Conservation (phyloP, 1,140 invertebrate species). For the Diachasma alloeum region DNA sequence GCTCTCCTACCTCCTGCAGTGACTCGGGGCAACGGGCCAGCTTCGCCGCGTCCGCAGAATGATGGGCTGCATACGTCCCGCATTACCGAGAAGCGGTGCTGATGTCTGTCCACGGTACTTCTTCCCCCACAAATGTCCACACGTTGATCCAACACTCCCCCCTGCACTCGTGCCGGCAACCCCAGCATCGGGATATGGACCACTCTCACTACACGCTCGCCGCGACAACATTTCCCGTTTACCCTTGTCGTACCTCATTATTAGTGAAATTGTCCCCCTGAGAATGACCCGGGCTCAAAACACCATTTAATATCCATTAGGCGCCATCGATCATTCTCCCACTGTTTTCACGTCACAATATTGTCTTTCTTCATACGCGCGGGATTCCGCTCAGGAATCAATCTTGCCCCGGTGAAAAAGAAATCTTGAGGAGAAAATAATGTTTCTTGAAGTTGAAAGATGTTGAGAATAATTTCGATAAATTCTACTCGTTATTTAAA, state of each 20-base stretch:
- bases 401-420: no score
- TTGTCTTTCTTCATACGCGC: no score
- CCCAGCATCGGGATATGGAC: conserved; percentile 68
- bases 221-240: conserved; percentile 60
- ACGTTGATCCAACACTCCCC: not conserved
- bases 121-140: conserved; percentile 66
- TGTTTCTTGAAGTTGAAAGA: no score
- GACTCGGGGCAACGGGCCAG: conserved; percentile 73
- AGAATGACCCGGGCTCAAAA: not conserved
- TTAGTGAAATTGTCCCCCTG: conserved; percentile 15
- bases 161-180: conserved; percentile 42
- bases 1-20: conserved; percentile 67
- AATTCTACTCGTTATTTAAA: no score
- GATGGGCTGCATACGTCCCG: conserved; percentile 62
- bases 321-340: not conserved
- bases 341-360: no score
- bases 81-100: conserved; percentile 71
- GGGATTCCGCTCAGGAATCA: no score
- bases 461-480: no score
- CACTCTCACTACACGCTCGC: conserved; percentile 72
- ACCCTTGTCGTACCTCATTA: conserved; percentile 59
- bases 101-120: conserved; percentile 70
- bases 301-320: conserved; percentile 10
- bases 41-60: conserved; percentile 71
- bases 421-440: no score